Percentiles rank a stretch among this genome's conserved stretches.
Evolutionary conservation across 2,113 vertebrate genomes (phyloP).

Genomic region (Zingel zingel): DNA sequence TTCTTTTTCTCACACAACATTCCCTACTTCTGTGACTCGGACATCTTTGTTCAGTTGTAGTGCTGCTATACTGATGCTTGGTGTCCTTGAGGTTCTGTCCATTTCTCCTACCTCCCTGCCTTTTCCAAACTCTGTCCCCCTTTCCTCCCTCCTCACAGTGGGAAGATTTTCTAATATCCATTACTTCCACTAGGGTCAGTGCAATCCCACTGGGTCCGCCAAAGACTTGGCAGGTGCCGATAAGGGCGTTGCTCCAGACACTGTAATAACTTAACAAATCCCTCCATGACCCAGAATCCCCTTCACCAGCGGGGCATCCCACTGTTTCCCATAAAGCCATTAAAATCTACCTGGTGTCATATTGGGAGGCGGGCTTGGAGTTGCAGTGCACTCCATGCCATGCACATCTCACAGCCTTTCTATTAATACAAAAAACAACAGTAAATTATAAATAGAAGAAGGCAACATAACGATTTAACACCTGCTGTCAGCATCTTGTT

Average conservation of each 20-base stretch:
- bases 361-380: slow-evolving; percentile 54
- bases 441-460: slow-evolving; percentile 62
- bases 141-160: slow-evolving; percentile 71
- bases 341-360: slow-evolving; percentile 80
- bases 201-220: slow-evolving; percentile 81
- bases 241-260: slow-evolving; percentile 85
- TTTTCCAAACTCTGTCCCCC: slow-evolving; percentile 73
- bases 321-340: slow-evolving; percentile 83
- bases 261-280: slow-evolving; percentile 88
- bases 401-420: slow-evolving; percentile 51
- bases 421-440: slow-evolving; percentile 55
- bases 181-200: slow-evolving; percentile 87
- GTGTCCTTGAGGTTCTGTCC: slow-evolving; percentile 78
- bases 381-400: slow-evolving; percentile 55
- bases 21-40: not conserved
- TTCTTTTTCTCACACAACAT: not conserved
- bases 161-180: slow-evolving; percentile 87
- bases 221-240: slow-evolving; percentile 85
- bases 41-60: slow-evolving; percentile 42
- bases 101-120: slow-evolving; percentile 67
- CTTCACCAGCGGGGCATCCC: slow-evolving; percentile 74
- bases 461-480: slow-evolving; percentile 44
- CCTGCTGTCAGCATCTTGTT: slow-evolving; percentile 55
- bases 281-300: slow-evolving; percentile 83
- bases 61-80: slow-evolving; percentile 30